Evolutionary conservation across 2,797 vertebrate genomes (phyloP).

Genomic region (Gadopsis bispinosus): DNA sequence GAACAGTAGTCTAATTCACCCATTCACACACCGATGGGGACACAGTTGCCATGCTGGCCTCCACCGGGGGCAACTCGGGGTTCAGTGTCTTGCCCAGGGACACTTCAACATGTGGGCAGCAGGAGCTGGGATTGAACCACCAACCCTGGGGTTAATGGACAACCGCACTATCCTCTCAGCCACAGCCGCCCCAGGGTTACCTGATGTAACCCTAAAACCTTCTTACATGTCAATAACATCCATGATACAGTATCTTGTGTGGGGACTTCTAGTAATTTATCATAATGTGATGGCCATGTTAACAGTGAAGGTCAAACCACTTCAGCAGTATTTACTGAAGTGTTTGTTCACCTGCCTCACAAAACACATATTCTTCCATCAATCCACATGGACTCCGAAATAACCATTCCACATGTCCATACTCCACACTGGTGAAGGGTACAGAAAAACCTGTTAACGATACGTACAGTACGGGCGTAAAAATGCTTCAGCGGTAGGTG

Average conservation of each 20-base stretch:
- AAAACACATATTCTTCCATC: neutral
- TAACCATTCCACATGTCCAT: neutral
- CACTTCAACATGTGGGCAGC: too few species aligned
- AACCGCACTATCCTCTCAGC: too few species aligned
- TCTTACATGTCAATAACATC: neutral
- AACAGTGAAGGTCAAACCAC: conserved; percentile 21
- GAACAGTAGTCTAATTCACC: too few species aligned
- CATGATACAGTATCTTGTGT: neutral
- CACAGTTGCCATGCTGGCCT: too few species aligned
- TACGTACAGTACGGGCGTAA: neutral
- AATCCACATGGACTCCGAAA: neutral
- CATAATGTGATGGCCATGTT: neutral
- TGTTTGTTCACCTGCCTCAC: neutral
- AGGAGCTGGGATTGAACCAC: too few species aligned
- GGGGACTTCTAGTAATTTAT: neutral
- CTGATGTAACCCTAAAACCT: conserved; percentile 14
- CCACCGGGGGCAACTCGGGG: too few species aligned
- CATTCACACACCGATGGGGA: too few species aligned
- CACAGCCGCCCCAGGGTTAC: too few species aligned
- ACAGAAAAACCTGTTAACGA: neutral
- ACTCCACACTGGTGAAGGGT: neutral
- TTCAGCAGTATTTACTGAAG: neutral
- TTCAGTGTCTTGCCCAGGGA: too few species aligned
- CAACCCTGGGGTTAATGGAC: too few species aligned
- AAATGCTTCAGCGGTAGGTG: neutral